These are phyloP conservation scores for Oreotrochilus melanogaster DNA, from an alignment of 2,113 vertebrate species.

Conservation along the genomic window DNA sequence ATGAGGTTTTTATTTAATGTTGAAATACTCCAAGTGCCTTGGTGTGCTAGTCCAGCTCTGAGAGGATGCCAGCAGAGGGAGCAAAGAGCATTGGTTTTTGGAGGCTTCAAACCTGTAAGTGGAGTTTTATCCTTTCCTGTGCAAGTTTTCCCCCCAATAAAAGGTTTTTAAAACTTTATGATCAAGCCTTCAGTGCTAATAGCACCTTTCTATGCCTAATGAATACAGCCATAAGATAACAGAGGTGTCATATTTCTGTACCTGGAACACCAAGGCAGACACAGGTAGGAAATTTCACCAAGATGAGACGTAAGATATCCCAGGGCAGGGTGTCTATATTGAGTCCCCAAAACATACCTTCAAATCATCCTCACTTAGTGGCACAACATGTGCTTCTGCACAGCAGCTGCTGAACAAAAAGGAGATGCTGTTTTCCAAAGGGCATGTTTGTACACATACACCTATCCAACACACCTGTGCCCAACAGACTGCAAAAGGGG, in stretches of 20 bases:
- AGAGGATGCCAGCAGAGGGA: slow-evolving; percentile 78
- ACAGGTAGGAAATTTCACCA: background rate
- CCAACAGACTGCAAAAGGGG: background rate
- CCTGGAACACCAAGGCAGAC: background rate
- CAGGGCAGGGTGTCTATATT: background rate
- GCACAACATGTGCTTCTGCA: background rate
- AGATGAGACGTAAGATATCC: background rate
- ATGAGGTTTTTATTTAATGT: background rate
- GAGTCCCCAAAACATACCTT: background rate
- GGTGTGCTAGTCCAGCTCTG: background rate
- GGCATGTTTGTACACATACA: background rate
- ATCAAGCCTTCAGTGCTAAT: background rate
- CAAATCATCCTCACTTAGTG: background rate
- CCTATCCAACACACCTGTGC: background rate
- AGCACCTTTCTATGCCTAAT: background rate
- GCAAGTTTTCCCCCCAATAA: too few species aligned
- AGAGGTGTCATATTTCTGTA: background rate
- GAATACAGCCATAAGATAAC: background rate
- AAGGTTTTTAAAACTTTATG: background rate
- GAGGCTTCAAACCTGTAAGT: background rate
- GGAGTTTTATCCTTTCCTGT: background rate
- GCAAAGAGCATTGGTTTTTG: slow-evolving; percentile 49
- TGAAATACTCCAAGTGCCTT: background rate
- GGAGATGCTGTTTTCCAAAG: background rate
- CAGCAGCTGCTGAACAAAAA: background rate